Conservation (phyloP, 2,113 vertebrate genomes). For the Papio anubis region DNA sequence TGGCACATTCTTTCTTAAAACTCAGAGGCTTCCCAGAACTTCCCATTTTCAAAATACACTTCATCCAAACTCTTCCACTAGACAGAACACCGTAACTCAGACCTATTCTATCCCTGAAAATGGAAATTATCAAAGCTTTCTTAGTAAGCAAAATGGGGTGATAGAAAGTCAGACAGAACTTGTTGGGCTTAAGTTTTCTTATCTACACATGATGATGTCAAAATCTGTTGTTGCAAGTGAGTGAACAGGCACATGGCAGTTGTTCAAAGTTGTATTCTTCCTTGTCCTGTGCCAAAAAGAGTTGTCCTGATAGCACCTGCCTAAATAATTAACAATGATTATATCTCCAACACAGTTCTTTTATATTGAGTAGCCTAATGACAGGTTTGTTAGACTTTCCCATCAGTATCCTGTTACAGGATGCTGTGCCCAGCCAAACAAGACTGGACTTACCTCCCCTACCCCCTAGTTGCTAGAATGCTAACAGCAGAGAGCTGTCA, state of each 20-base stretch:
- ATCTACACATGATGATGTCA: neutral
- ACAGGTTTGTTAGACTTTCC: neutral
- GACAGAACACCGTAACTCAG: neutral
- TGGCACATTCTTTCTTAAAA: neutral
- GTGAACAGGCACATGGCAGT: neutral
- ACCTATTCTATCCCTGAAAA: neutral
- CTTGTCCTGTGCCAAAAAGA: neutral
- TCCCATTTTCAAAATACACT: neutral
- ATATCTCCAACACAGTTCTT: neutral
- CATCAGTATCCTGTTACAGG: neutral
- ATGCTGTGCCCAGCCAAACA: neutral
- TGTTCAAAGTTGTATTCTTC: neutral
- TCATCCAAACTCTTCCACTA: neutral
- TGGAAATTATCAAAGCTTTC: neutral
- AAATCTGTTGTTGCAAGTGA: neutral
- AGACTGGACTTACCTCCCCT: neutral
- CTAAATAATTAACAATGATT: neutral
- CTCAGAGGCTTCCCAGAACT: neutral
- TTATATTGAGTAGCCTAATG: neutral
- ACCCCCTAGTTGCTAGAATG: neutral
- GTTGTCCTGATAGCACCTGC: neutral
- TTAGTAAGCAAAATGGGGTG: neutral
- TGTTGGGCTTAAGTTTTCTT: neutral
- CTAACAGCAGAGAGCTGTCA: neutral
- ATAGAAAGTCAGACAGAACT: neutral